A percentile compares a stretch with the other conserved stretches of the same genome.
These are phyloP conservation scores for Crocodylus rhombifer DNA, from an alignment of 2,797 vertebrate species.

Conservation along the genomic window DNA sequence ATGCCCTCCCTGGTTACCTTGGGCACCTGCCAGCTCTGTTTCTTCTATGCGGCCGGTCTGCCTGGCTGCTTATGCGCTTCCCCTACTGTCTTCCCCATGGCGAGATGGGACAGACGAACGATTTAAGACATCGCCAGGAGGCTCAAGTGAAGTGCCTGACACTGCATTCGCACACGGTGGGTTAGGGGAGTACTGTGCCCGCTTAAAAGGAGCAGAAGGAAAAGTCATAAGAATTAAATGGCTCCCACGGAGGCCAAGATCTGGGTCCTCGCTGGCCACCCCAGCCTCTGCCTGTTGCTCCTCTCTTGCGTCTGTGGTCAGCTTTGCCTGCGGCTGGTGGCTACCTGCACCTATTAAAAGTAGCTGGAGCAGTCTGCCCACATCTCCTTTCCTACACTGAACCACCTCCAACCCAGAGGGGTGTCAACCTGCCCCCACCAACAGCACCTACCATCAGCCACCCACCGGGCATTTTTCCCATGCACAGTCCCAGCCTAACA, in stretches of 20 bases:
- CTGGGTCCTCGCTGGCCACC: neutral
- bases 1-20: neutral
- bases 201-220: neutral
- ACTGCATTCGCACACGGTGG: neutral
- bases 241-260: neutral
- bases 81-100: neutral
- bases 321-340: neutral
- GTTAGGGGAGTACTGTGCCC: neutral
- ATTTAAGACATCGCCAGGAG: neutral
- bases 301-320: fast-evolving
- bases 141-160: neutral
- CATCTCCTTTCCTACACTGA: conserved; percentile 52
- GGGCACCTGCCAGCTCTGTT: neutral
- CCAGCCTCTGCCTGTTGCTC: neutral
- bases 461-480: neutral
- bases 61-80: neutral
- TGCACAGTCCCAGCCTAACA: neutral
- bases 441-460: conserved; percentile 57
- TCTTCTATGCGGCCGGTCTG: neutral
- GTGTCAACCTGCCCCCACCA: conserved; percentile 61
- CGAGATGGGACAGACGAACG: neutral
- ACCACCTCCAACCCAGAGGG: conserved; percentile 65
- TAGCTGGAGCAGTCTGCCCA: conserved; percentile 2
- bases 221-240: neutral
- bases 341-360: neutral